Evolutionary conservation across 2,797 vertebrate species (phyloP).

Genomic region (Falco naumanni): DNA sequence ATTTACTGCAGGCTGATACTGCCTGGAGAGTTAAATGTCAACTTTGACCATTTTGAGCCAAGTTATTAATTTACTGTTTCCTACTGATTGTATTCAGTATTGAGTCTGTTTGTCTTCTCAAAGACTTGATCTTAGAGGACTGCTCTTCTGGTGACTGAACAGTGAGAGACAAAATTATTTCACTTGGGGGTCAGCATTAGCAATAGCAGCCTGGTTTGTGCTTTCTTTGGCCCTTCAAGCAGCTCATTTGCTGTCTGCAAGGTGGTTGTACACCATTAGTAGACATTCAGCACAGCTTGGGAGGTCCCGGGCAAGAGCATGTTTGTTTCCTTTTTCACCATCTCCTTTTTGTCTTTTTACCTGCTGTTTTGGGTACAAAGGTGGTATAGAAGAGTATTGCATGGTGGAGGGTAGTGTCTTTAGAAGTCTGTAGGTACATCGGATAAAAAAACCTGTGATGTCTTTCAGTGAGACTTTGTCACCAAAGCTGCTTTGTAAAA

Average conservation of each 20-base stretch:
- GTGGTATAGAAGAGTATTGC: background rate
- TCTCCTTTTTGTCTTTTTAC: background rate
- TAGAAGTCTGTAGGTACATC: background rate
- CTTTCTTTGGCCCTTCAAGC: background rate
- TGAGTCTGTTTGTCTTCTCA: background rate
- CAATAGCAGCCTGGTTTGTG: background rate
- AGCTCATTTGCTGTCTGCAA: background rate
- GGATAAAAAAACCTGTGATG: background rate
- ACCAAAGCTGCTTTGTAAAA: background rate
- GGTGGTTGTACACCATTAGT: background rate
- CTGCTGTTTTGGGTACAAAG: background rate
- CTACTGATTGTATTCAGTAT: background rate
- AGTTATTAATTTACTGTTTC: slow-evolving; percentile 48
- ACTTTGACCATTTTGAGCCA: slow-evolving; percentile 7
- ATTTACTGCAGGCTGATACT: slow-evolving; percentile 55
- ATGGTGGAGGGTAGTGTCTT: background rate
- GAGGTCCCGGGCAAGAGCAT: background rate
- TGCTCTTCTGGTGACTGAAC: background rate
- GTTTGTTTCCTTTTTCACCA: background rate
- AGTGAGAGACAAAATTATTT: background rate
- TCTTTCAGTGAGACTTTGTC: background rate
- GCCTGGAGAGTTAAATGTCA: slow-evolving; percentile 61
- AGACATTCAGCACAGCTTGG: background rate
- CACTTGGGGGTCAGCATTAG: background rate
- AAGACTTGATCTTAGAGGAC: background rate